Conservation (phyloP, 1,140 invertebrate genomes). For the Mamestra configurata region DNA sequence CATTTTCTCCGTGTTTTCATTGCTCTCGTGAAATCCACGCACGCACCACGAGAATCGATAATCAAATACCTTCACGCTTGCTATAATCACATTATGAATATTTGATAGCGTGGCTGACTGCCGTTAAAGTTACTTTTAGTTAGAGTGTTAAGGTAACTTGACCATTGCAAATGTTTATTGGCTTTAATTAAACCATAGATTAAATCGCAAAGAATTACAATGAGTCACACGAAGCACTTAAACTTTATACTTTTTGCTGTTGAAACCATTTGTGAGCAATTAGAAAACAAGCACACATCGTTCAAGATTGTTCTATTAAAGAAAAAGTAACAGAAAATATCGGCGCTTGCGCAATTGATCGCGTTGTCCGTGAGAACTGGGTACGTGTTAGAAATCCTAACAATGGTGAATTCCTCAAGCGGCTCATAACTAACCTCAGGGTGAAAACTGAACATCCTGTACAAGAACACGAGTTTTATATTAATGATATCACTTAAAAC, state of each 20-base stretch:
- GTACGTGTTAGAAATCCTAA: constrained; percentile 80
- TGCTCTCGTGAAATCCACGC: constrained; percentile 79
- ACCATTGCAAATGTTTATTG: constrained; percentile 33
- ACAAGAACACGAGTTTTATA: constrained; percentile 32
- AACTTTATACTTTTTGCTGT: constrained; percentile 8
- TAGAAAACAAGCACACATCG: constrained; percentile 15
- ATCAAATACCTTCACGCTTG: constrained; percentile 84
- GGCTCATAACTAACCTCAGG: constrained; percentile 56
- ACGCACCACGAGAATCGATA: constrained; percentile 73
- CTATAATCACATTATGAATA: constrained; percentile 75
- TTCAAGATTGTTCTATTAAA: constrained; percentile 44
- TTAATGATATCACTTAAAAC: constrained; percentile 30
- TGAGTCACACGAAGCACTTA: background rate
- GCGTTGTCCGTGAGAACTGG: constrained; percentile 74
- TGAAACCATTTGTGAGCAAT: background rate
- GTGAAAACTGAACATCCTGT: constrained; percentile 59
- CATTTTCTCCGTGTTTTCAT: constrained; percentile 84
- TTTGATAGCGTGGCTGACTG: constrained; percentile 56
- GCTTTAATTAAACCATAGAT: background rate
- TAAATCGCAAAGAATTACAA: constrained; percentile 14
- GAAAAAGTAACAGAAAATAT: constrained; percentile 56
- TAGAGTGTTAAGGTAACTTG: constrained; percentile 33
- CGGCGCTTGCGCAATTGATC: constrained; percentile 59
- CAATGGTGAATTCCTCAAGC: constrained; percentile 60
- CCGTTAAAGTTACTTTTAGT: constrained; percentile 45